Evolutionary conservation across 2,113 vertebrate species (phyloP).

Genomic region (Brachypteracias leptosomus): DNA sequence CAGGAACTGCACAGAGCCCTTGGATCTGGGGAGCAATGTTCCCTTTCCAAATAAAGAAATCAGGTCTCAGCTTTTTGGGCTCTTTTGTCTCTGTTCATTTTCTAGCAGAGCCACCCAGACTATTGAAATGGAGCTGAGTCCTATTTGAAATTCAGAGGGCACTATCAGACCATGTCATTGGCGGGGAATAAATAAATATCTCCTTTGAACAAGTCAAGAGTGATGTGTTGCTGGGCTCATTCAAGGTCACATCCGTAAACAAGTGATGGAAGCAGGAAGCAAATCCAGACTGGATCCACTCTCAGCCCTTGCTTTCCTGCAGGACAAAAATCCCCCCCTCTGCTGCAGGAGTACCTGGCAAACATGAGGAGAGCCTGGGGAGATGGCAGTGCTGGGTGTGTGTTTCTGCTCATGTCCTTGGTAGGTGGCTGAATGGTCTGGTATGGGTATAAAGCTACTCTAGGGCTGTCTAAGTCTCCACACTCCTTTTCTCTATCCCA

Average conservation of each 20-base stretch:
- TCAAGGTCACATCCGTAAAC: conserved; percentile 31
- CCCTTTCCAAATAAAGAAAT: neutral
- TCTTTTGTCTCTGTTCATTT: neutral
- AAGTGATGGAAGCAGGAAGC: neutral
- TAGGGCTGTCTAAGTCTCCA: neutral
- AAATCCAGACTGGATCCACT: neutral
- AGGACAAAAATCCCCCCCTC: neutral
- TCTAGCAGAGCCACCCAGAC: neutral
- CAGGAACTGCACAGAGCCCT: neutral
- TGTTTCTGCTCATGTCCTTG: neutral
- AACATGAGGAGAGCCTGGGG: neutral
- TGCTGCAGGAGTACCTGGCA: neutral
- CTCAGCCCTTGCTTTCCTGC: rapidly evolving
- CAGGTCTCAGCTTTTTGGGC: neutral
- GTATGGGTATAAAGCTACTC: neutral
- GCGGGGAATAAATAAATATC: conserved; percentile 52
- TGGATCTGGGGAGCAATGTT: neutral
- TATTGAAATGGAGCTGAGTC: neutral
- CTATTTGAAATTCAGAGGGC: conserved; percentile 43
- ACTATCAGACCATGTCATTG: neutral
- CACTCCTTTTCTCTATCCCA: neutral
- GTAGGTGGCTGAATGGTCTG: neutral
- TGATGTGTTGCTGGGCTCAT: neutral
- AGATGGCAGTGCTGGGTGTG: rapidly evolving
- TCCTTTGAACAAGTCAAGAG: neutral